Evolutionary conservation across 2,113 vertebrate species (phyloP).

Genomic region (Reinhardtius hippoglossoides): DNA sequence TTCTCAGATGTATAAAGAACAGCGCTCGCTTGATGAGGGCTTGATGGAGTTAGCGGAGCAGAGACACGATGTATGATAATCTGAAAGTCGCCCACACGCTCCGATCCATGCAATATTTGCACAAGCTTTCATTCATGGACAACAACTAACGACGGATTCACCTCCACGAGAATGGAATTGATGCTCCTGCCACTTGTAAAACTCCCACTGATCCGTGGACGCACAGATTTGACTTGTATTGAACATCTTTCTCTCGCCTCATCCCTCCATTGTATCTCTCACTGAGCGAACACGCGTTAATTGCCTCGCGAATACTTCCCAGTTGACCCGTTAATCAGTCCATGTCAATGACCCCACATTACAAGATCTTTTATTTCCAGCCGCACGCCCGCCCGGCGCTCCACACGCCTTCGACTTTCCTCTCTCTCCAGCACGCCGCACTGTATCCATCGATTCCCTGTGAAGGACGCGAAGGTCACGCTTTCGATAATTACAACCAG

Average conservation of each 20-base stretch:
- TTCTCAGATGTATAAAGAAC: too few species aligned
- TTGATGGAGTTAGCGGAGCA: neutral
- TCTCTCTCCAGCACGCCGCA: constrained; percentile 22
- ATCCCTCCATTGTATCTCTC: neutral
- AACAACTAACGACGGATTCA: neutral
- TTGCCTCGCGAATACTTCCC: constrained; percentile 14
- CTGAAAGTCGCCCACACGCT: neutral
- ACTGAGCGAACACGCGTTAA: neutral
- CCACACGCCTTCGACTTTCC: neutral
- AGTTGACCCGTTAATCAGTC: constrained; percentile 6
- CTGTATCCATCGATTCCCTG: constrained; percentile 49
- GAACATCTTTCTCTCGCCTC: neutral
- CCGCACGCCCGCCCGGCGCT: neutral
- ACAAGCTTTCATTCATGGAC: neutral
- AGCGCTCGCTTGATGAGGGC: too few species aligned
- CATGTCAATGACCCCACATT: constrained; percentile 4
- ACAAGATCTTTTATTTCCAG: neutral
- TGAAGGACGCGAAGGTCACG: constrained; percentile 67
- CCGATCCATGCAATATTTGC: neutral
- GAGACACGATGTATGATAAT: neutral
- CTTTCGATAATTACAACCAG: constrained; percentile 66
- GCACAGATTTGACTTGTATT: neutral
- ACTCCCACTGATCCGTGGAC: too few species aligned
- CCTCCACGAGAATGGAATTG: neutral
- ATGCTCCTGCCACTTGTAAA: neutral